phyloP scores from a whole-genome alignment of 2,113 vertebrate genomes.

The Semnopithecus entellus region DNA sequence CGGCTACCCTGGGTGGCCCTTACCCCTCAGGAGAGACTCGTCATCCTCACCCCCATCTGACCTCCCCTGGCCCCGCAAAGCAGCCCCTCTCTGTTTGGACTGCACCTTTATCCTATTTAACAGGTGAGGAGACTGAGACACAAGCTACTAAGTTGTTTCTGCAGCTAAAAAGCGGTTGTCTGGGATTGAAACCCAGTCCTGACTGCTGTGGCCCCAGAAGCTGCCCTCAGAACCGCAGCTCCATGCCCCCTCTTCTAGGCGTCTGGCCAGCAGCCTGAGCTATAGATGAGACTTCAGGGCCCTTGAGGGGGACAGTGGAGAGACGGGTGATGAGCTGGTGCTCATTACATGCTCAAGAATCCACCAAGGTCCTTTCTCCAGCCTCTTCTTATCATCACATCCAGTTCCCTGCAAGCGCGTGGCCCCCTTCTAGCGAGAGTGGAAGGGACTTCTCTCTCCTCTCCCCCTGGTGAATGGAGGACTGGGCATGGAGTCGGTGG shows the following conservation, averaged over 20 bases:
- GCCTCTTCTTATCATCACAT: not conserved
- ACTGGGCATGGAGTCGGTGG: accelerated
- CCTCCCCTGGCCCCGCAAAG: too few relatives aligned
- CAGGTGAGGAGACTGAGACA: not conserved
- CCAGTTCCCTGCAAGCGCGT: not conserved
- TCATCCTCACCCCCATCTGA: accelerated
- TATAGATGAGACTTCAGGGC: not conserved
- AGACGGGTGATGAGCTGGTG: not conserved
- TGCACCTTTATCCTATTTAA: not conserved
- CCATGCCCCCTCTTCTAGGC: not conserved
- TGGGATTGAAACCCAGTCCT: not conserved
- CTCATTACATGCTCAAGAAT: not conserved
- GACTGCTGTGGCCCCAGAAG: not conserved
- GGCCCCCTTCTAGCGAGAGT: accelerated
- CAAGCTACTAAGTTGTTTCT: not conserved
- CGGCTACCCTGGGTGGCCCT: not conserved
- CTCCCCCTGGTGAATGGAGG: not conserved
- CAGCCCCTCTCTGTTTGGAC: not conserved
- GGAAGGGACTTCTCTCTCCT: not conserved
- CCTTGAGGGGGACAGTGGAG: not conserved
- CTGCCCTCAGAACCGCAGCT: accelerated
- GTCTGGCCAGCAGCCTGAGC: not conserved
- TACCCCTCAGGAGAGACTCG: not conserved
- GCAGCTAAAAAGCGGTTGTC: not conserved
- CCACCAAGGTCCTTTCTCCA: not conserved